A percentile compares a stretch with the other conserved stretches of the same genome.
Conservation (phyloP, 1,140 invertebrate species). For the Druon quercuslanigerum region DNA sequence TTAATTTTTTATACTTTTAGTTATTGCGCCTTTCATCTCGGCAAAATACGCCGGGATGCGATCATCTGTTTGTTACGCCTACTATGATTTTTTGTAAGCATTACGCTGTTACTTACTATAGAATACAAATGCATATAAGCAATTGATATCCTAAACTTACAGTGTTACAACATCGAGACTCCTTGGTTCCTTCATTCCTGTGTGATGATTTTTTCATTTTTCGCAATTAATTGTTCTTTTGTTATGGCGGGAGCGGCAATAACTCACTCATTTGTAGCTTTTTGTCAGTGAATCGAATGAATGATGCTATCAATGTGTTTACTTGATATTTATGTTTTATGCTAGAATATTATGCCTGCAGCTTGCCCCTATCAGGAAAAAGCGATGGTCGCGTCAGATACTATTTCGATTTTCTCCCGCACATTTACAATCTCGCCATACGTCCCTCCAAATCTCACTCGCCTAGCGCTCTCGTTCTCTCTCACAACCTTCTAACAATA, state of each 20-base stretch:
- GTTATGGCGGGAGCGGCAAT: not conserved
- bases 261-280: conserved; percentile 7
- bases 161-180: conserved; percentile 71
- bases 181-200: conserved; percentile 51
- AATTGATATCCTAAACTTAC: conserved; percentile 68
- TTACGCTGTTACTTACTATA: conserved; percentile 56
- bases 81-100: conserved; percentile 46
- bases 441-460: conserved; percentile 15
- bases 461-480: conserved; percentile 31
- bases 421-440: conserved; percentile 6
- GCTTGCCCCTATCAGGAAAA: conserved; percentile 25
- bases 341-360: conserved; percentile 48
- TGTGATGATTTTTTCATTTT: not conserved
- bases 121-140: conserved; percentile 67
- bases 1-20: not conserved
- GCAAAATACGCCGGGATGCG: not conserved
- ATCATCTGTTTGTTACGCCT: no score
- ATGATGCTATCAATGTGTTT: conserved; percentile 30
- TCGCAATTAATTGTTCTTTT: not conserved
- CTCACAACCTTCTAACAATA: conserved; percentile 39
- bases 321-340: conserved; percentile 38
- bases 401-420: conserved; percentile 4
- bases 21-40: not conserved
- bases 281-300: conserved; percentile 39
- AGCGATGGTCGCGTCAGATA: conserved; percentile 30